Evolutionary conservation across 2,113 vertebrate species (phyloP), one percentile per base, ranked within the genome.

Genomic region (Cyprinus carpio): DNA sequence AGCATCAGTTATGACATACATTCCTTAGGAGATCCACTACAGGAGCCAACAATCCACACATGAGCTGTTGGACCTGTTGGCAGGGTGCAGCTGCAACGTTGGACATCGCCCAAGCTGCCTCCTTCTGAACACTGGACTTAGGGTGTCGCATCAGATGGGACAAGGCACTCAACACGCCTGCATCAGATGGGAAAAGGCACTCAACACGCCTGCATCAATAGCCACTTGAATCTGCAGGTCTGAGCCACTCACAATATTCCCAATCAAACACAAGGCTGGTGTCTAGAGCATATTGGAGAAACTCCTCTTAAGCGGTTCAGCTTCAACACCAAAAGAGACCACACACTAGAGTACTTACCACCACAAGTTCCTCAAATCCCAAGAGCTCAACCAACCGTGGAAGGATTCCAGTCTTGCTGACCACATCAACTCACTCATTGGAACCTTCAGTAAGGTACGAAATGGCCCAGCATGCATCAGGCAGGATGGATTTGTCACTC

Each of bases 191-290:
- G 96, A 95, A 16, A 99, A 90, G 9, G 93, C 75, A 0, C 75
- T 67, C 58, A 98, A 82, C 56, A 96, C 81, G 0, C 97, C 97
- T 0, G 96, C 96, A 0, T 97, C 92, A 0, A 99, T 96, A 5
- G 93, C 96, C 3, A 82, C 86, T 91, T 99, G 96, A 0, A 97
- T 98, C 91, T 99, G 98, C 20, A 94, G 10, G 10, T 99, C 97
- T 0, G 97, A 98, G 25, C 97, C 97, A 0, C 96, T 96, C 46
- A 99, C 96, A 0, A 98, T 92, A 60, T 99, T 99, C 15, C 97
- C 97, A 0, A 98, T 27, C 0, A 96, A 92, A 46, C 95, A 95
- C 7, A 99, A 95, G 34, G 97, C 94, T 23, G 98, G 96, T 0
- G 93, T 96, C 97, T 99, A 84, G 49, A 82, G 29, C 89, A 46